phyloP scores from a whole-genome alignment of 1,140 invertebrate genomes.

The Drosophila lacertosa region DNA sequence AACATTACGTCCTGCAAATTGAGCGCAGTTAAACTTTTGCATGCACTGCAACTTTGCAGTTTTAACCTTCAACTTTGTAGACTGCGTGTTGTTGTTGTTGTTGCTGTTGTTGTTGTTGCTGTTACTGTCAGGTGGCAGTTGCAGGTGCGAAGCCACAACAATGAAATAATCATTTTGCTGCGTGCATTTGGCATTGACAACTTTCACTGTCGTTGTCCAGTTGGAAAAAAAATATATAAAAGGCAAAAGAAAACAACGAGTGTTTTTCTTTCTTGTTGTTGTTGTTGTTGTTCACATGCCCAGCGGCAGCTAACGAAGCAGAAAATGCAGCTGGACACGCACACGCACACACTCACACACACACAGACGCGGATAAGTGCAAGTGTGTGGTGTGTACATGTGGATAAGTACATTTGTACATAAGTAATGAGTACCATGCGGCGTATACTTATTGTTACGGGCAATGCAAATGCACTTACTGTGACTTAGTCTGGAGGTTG shows the following conservation, averaged over 20 bases:
- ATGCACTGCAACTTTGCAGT: too few relatives aligned
- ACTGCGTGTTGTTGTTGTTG: not conserved
- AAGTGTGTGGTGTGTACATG: not conserved
- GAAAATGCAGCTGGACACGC: constrained; percentile 26
- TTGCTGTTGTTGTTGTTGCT: constrained; percentile 1
- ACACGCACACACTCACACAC: too few relatives aligned
- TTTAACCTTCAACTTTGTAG: not conserved
- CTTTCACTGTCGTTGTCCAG: constrained; percentile 33
- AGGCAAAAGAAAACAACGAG: constrained; percentile 8
- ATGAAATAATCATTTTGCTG: constrained; percentile 37
- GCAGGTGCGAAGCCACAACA: constrained; percentile 34
- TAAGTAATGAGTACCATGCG: constrained; percentile 26
- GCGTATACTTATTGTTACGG: constrained; percentile 59
- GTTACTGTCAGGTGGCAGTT: constrained; percentile 5
- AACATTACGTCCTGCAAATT: too few relatives aligned
- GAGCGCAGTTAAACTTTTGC: too few relatives aligned
- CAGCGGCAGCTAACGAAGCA: constrained; percentile 19
- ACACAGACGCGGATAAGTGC: too few relatives aligned
- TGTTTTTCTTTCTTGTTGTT: too few relatives aligned
- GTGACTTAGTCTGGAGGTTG: constrained; percentile 66
- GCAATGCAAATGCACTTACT: constrained; percentile 60
- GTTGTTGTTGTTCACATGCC: constrained; percentile 22
- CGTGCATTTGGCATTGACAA: constrained; percentile 44
- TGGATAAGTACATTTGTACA: constrained; percentile 2
- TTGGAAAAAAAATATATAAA: constrained; percentile 9